phyloP scores from a whole-genome alignment of 2,797 vertebrate genomes.

The Melanotaenia boesemani region DNA sequence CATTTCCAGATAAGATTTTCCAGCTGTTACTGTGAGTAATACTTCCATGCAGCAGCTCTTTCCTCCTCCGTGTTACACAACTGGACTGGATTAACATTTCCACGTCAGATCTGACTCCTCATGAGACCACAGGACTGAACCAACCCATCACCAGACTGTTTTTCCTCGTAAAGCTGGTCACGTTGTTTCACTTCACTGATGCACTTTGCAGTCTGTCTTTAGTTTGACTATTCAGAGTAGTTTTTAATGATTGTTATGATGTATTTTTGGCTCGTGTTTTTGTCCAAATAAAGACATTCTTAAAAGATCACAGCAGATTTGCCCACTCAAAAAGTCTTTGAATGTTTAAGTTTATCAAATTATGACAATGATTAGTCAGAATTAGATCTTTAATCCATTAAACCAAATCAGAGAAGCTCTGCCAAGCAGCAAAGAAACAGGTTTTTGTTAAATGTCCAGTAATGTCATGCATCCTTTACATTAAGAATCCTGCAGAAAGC shows the following conservation, averaged over 20 bases:
- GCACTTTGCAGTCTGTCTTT: slow-evolving; percentile 74
- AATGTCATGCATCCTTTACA: background rate
- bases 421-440: background rate
- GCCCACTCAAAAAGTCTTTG: too few species aligned
- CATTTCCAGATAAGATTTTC: background rate
- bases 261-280: slow-evolving; percentile 22
- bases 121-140: slow-evolving; percentile 1
- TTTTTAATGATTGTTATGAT: slow-evolving; percentile 62
- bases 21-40: background rate
- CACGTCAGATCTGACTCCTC: background rate
- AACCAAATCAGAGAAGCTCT: background rate
- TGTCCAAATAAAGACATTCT: slow-evolving; percentile 75
- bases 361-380: background rate
- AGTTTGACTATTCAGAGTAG: slow-evolving; percentile 44
- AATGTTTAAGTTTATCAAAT: background rate
- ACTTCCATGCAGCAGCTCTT: slow-evolving; percentile 7
- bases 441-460: background rate
- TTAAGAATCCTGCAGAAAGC: background rate
- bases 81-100: slow-evolving; percentile 25
- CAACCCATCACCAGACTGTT: background rate
- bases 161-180: slow-evolving; percentile 11
- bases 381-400: background rate
- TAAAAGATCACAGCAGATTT: background rate
- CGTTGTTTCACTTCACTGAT: slow-evolving; percentile 63
- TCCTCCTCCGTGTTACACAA: slow-evolving; percentile 22